These are phyloP conservation scores for Chrysotoxum bicinctum DNA, from an alignment of 2,888 invertebrate species.

Conservation along the genomic window DNA sequence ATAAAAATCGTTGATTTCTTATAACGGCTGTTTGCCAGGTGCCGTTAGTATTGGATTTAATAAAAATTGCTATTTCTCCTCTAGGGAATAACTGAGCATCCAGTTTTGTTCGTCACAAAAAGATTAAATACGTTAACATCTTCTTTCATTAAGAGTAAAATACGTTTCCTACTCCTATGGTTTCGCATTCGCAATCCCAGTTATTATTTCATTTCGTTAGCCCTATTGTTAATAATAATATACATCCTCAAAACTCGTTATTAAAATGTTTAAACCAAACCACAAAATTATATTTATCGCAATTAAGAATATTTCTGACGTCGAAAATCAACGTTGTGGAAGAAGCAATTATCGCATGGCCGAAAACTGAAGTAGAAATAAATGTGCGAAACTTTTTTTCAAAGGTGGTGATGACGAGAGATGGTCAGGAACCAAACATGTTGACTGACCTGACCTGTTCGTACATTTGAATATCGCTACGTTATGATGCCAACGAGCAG, in stretches of 20 bases:
- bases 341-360: conserved; percentile 39
- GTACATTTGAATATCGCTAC: not conserved
- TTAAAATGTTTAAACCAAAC: conserved; percentile 3
- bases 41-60: no score
- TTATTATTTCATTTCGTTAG: conserved; percentile 1
- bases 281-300: conserved; percentile 18
- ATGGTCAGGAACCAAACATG: not conserved
- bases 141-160: not conserved
- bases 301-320: conserved; percentile 39
- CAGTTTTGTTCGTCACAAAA: not conserved
- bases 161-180: not conserved
- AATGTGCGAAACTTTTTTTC: not conserved
- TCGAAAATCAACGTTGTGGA: conserved; percentile 29
- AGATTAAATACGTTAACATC: not conserved
- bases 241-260: conserved; percentile 3
- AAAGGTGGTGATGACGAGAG: not conserved
- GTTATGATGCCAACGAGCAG: conserved; percentile 16
- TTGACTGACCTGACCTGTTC: not conserved
- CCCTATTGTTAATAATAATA: not conserved
- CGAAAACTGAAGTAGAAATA: conserved; percentile 26
- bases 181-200: not conserved
- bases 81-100: no score
- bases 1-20: no score
- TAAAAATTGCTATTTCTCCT: no score
- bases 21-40: no score